Evolutionary conservation across 2,888 invertebrate genomes (phyloP), one percentile per base, ranked within the genome.

Genomic region (Dicranocentrus wangi): DNA sequence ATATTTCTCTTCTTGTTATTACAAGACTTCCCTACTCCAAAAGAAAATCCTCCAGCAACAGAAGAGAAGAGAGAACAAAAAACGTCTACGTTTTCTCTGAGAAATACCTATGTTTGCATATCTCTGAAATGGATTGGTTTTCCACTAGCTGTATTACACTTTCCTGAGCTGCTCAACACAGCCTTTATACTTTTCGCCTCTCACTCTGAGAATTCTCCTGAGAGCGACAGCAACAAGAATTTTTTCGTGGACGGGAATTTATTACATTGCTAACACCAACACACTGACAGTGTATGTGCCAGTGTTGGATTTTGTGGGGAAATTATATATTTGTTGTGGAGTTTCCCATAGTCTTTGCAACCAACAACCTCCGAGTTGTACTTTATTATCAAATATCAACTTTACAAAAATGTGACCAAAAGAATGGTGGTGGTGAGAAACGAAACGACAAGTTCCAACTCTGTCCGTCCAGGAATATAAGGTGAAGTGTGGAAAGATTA

Each of bases 181-280:
- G 39, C 7, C 39, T n/a, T 47, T 21, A 21, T 21, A 55, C 55
- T 23, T 21, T 23, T 55, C 55, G n/a, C 21, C 55, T 55, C 23
- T 17, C 23, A 47, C 15, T 55, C 55, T 21, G 2, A 5, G 32
- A 60, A 60, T 60, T 60, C 60, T 60, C 60, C 25, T 32, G 60
- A 60, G 60, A 60, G 19, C 17, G 53, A 7, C 19, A 53, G n/a
- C 19, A 53, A n/a, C n/a, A 53, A 53, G 19, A 53, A 17, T 19
- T 53, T 19, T 17, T 53, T 7, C 8, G 13, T 23, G 2, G 23
- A 51, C 21, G 51, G 51, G 51, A 51, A 51, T 51, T 51, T 51
- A 51, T 51, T 51, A 17, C 51, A 51, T 51, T 51, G 51, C 19
- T n/a, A n/a, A n/a, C 8, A 8, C 13, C 39, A 39, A 39, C 8